A percentile compares a stretch with the other conserved stretches of the same genome.
Conservation (phyloP, 1,140 invertebrate species). For the Eumeta japonica region DNA sequence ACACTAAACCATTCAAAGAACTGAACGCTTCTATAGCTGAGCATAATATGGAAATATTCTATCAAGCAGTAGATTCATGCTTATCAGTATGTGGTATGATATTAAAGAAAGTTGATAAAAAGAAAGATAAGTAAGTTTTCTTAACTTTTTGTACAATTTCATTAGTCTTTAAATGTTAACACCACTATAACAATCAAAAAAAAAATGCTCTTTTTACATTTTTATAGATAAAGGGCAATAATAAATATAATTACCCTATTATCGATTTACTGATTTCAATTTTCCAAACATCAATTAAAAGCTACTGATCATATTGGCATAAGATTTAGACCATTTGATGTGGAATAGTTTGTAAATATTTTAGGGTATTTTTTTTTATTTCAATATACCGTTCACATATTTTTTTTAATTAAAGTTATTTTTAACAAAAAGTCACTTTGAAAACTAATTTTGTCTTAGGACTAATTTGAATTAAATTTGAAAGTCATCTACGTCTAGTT, state of each 20-base stretch:
- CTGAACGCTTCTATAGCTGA: conserved; percentile 65
- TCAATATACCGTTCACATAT: conserved; percentile 3
- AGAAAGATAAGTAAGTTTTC: conserved; percentile 69
- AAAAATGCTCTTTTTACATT: too few relatives aligned
- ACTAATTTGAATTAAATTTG: too few relatives aligned
- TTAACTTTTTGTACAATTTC: conserved; percentile 1
- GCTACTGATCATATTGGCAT: too few relatives aligned
- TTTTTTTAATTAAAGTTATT: conserved; percentile 30
- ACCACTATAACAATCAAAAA: too few relatives aligned
- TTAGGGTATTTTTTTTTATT: conserved; percentile 5
- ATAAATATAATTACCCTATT: too few relatives aligned
- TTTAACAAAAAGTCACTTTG: too few relatives aligned
- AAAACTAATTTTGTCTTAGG: too few relatives aligned
- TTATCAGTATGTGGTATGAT: conserved; percentile 78
- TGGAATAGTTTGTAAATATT: neutral
- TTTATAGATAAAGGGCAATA: too few relatives aligned
- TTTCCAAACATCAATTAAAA: too few relatives aligned
- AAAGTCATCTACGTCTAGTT: too few relatives aligned
- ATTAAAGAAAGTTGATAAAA: conserved; percentile 85
- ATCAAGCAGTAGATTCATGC: conserved; percentile 68
- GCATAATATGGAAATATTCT: conserved; percentile 75
- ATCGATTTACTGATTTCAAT: too few relatives aligned
- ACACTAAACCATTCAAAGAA: conserved; percentile 61
- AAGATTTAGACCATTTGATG: too few relatives aligned
- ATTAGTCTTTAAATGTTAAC: neutral